A percentile compares a stretch with the other conserved stretches of the same genome.
Conservation (phyloP, 1,140 invertebrate species). For the Procambarus virginalis region DNA sequence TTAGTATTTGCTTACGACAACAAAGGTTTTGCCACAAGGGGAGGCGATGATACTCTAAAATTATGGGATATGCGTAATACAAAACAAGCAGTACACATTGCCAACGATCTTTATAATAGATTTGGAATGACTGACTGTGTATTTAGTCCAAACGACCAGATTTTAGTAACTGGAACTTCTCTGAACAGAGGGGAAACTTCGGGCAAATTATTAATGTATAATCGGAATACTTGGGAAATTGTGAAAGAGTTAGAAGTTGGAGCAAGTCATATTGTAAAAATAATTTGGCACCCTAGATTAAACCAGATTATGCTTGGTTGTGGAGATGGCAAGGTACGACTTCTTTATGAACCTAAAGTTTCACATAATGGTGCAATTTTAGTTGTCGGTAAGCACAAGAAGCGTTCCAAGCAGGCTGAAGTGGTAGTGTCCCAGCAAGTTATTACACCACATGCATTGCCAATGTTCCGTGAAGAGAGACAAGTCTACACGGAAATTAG, state of each 20-base stretch:
- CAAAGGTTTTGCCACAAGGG: conserved; percentile 85
- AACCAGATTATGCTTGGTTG: conserved; percentile 97
- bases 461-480: conserved; percentile 94
- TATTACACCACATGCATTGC: conserved; percentile 97
- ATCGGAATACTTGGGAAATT: conserved; percentile 85
- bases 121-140: conserved; percentile 91
- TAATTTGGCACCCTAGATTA: conserved; percentile 96
- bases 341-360: conserved; percentile 90
- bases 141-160: conserved; percentile 94
- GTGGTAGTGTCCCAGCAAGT: conserved; percentile 93
- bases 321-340: conserved; percentile 92
- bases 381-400: conserved; percentile 88
- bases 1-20: conserved; percentile 93
- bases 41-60: conserved; percentile 95
- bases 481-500: conserved; percentile 91
- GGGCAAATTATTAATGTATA: conserved; percentile 89
- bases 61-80: conserved; percentile 94
- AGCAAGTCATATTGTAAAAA: conserved; percentile 87
- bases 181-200: conserved; percentile 81
- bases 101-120: conserved; percentile 84
- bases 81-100: conserved; percentile 84
- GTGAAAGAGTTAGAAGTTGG: conserved; percentile 84
- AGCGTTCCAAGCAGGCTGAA: conserved; percentile 83
- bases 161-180: conserved; percentile 92
- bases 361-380: conserved; percentile 93